Percentiles rank a stretch among this genome's conserved stretches.
These are phyloP conservation scores for Pollachius pollachius DNA, from an alignment of 2,113 vertebrate species.

Conservation along the genomic window DNA sequence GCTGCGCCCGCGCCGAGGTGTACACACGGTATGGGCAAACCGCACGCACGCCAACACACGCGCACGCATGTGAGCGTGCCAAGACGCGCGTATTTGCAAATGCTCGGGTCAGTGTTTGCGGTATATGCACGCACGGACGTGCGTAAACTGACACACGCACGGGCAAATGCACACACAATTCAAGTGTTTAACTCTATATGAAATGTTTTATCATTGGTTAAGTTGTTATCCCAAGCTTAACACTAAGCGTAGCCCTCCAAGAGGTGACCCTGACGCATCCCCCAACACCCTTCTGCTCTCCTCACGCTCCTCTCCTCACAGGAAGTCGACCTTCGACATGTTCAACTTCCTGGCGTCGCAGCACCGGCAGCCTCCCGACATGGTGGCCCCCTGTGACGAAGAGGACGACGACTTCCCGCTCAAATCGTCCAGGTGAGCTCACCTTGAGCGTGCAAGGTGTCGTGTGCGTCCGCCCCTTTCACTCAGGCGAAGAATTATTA, in stretches of 20 bases:
- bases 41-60: neutral
- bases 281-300: neutral
- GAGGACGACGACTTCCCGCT: conserved; percentile 89
- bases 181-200: no score
- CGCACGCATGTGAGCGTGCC: neutral
- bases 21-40: conserved; percentile 72
- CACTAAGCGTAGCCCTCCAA: no score
- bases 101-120: neutral
- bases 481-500: neutral
- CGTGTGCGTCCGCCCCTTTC: neutral
- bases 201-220: neutral
- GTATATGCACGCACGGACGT: neutral
- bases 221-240: no score
- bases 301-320: conserved; percentile 34
- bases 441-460: no score
- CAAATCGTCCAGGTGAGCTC: conserved; percentile 82
- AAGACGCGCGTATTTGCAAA: neutral
- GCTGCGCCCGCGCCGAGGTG: conserved; percentile 83
- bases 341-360: conserved; percentile 92
- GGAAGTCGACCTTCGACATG: conserved; percentile 91
- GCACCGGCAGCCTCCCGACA: conserved; percentile 83
- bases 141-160: no score
- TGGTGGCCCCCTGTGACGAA: conserved; percentile 75
- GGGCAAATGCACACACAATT: neutral
- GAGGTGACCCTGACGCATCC: no score